phyloP scores from a whole-genome alignment of 2,797 vertebrate species.

The Crocidura indochinensis region DNA sequence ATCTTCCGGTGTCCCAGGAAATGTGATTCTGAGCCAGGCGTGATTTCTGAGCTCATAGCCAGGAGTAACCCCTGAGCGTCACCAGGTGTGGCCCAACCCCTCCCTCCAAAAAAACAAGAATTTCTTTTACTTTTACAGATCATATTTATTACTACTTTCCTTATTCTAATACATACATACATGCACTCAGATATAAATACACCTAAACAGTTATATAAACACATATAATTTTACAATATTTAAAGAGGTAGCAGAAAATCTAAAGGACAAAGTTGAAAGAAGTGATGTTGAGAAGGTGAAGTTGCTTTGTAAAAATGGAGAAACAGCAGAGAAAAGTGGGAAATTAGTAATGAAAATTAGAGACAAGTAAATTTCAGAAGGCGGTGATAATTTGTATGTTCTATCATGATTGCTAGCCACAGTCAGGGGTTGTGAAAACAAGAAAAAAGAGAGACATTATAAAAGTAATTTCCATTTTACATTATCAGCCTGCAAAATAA shows the following conservation, averaged over 20 bases:
- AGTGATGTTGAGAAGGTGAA: neutral
- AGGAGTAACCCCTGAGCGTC: no score
- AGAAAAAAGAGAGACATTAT: slow-evolving; percentile 50
- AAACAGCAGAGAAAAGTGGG: neutral
- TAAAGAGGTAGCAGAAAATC: neutral
- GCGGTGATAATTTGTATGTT: neutral
- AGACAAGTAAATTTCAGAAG: neutral
- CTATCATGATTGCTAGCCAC: neutral
- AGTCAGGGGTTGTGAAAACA: neutral
- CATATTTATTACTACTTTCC: slow-evolving; percentile 55
- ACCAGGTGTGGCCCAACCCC: no score
- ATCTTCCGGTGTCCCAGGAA: no score
- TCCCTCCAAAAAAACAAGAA: no score
- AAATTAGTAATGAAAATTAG: neutral
- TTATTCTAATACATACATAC: neutral
- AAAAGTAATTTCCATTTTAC: slow-evolving; percentile 57
- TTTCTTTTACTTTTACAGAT: no score
- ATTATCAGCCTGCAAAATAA: slow-evolving; percentile 54
- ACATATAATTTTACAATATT: neutral
- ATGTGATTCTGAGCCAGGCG: no score
- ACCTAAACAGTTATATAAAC: neutral
- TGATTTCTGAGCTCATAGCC: no score
- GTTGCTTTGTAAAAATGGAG: slow-evolving; percentile 1
- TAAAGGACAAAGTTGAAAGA: slow-evolving; percentile 9
- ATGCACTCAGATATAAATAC: neutral